Conservation (phyloP, 2,113 vertebrate species). For the Perca fluviatilis region DNA sequence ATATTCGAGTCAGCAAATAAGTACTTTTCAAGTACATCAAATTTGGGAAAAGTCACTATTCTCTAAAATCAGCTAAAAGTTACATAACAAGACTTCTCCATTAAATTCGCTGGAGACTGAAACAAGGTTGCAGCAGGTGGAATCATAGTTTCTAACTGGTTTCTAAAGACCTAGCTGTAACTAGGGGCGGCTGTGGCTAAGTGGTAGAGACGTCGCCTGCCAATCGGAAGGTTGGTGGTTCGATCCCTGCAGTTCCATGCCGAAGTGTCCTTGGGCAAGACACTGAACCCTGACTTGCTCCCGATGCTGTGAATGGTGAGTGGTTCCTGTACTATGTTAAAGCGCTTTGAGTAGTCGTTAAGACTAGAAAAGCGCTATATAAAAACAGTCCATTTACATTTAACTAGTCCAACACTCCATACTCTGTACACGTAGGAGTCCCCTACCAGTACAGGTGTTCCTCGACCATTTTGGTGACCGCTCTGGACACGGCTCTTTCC, state of each 20-base stretch:
- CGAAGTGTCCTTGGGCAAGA: too few relatives aligned
- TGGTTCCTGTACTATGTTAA: too few relatives aligned
- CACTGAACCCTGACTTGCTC: too few relatives aligned
- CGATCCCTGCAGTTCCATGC: too few relatives aligned
- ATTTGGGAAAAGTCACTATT: not conserved
- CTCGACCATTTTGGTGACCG: slow-evolving; percentile 96
- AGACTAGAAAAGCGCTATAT: too few relatives aligned
- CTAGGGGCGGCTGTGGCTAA: too few relatives aligned
- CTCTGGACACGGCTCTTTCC: slow-evolving; percentile 92
- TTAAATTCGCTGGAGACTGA: not conserved
- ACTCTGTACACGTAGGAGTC: not conserved
- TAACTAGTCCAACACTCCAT: too few relatives aligned
- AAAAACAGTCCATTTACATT: too few relatives aligned
- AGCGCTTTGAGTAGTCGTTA: too few relatives aligned
- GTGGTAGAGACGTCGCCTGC: too few relatives aligned
- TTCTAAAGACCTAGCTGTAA: not conserved
- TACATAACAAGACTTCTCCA: not conserved
- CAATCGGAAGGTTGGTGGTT: too few relatives aligned
- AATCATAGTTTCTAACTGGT: not conserved
- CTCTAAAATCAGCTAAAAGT: not conserved
- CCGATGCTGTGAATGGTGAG: too few relatives aligned
- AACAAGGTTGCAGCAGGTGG: not conserved
- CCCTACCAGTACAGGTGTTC: slow-evolving; percentile 97
- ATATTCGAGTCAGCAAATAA: not conserved
- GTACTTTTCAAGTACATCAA: not conserved